Base-by-base conservation (phyloP, 2,888 invertebrate genomes). In the Melipona bicolor region DNA sequence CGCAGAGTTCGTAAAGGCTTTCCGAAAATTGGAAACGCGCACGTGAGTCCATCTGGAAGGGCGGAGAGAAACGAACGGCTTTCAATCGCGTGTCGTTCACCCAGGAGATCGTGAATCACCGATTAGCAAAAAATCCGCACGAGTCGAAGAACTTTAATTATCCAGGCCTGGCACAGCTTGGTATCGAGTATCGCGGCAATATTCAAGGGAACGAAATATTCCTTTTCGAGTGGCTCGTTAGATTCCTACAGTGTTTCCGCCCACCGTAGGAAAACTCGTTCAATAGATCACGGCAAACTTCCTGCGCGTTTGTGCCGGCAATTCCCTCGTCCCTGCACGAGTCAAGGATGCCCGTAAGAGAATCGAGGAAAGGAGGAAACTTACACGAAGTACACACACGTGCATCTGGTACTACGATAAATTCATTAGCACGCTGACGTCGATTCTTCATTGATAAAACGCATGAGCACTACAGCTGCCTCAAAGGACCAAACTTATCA, bases 261-360 rank as follows among this genome's bases (percentile, higher is more conserved):
- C 43, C 69, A 52, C 64, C 85, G 80, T n/a, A 76, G 80, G 85
- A 87, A 88, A 89, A 88, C 88, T 89, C 87, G 59, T 77, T 83
- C 89, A 74, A 89, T 89, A 89, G 89, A 89, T 89, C 89, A 89
- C 89, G 72, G 81, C 81, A 86, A 89, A 89, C 87, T 89, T 89
- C 83, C 89, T 79, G 85, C 89, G 84, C 88, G 89, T 89, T 86
- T 83, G 80, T 81, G 78, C 83, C 65, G 64, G 89, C 87, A 84
- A 88, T 88, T 86, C 83, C 85, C 81, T 83, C 77, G 61, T 72
- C 78, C 77, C 79, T 32, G 65, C 71, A 36, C 61, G 84, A 81
- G 70, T 78, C 84, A 81, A 65, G 82, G 76, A 79, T 85, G 77
- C 64, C 85, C 87, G 76, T 80, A 71, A 64, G 85, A 80, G 85